Percentiles rank a stretch among this genome's conserved stretches.
These are phyloP conservation scores for Tetrao urogallus DNA, from an alignment of 2,113 vertebrate species.

Conservation along the genomic window DNA sequence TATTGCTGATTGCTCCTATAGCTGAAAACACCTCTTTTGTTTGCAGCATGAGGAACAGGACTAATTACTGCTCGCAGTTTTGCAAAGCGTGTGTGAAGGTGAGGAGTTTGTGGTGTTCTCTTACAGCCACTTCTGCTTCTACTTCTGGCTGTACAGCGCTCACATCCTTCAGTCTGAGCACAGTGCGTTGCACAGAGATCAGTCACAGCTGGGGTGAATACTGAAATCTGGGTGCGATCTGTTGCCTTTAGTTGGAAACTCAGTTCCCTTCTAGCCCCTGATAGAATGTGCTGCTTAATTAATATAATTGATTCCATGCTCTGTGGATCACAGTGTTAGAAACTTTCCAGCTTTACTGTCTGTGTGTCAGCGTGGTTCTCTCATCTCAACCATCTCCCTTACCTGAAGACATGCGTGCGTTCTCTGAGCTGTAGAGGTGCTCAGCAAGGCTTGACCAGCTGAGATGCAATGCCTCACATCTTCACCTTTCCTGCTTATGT, in stretches of 20 bases:
- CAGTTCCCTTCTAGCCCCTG: not conserved
- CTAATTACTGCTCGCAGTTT: no score
- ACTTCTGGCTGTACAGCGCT: not conserved
- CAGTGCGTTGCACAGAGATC: rapidly evolving
- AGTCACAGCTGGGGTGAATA: rapidly evolving
- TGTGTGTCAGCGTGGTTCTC: not conserved
- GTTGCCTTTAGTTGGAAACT: rapidly evolving
- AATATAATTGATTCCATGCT: not conserved
- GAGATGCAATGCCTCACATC: not conserved
- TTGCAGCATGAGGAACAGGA: not conserved
- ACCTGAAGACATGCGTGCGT: not conserved
- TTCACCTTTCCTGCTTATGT: not conserved
- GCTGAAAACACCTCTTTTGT: not conserved
- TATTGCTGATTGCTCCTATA: not conserved
- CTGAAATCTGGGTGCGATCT: not conserved
- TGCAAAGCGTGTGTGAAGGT: no score
- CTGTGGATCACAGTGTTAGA: not conserved
- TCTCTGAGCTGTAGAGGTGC: not conserved
- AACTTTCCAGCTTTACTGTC: not conserved
- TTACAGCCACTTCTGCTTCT: not conserved
- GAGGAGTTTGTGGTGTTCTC: no score
- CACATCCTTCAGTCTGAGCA: rapidly evolving
- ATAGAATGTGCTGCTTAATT: not conserved
- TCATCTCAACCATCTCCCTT: not conserved
- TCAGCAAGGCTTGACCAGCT: not conserved